Base-by-base conservation (phyloP, 2,888 invertebrate genomes). In the Pinctada fucata region DNA sequence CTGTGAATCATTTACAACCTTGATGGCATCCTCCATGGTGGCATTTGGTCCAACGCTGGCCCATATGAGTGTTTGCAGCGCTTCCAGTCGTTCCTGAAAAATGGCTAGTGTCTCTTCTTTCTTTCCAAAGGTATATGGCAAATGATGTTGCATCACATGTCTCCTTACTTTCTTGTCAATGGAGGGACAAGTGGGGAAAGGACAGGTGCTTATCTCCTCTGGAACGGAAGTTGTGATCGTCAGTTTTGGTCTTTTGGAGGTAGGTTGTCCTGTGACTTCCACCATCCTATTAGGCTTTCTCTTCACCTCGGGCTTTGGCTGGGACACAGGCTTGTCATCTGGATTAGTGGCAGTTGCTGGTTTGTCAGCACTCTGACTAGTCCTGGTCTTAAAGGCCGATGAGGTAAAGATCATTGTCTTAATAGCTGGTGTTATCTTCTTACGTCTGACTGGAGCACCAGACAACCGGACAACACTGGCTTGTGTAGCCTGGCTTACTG, bases 131-230 rank as follows among this genome's bases (percentile, higher is more conserved):
- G n/a, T 6, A 5, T 10, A 66, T 4, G 66, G 66, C 66, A 66
- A 66, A 66, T 66, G 66, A 4, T 10, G 4, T 10, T n/a, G 8
- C 4, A 10, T 10, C n/a, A 66, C 16, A 16, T 66, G 66, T 16
- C 13, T 66, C 66, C 66, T 66, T 16, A 66, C 5, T n/a, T 16
- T 66, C 31, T 66, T 66, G 66, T 66, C 66, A 5, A 16, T 66
- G n/a, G 66, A 66, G n/a, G 66, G 66, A 16, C 66, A 66, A 66
- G 5, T 5, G 4, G 66, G 66, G 16, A 16, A 66, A 66, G 31
- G 66, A 16, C 58, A 52, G 6, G 10, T 8, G 10, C 58, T 52
- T n/a, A n/a, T n/a, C n/a, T n/a, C n/a, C n/a, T n/a, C n/a, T 8
- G 5, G 5, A 5, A 5, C 10, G 58, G 58, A 52, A 10, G 58